phyloP scores from a whole-genome alignment of 1,140 invertebrate genomes.

The Yoshiicerus persimilis region DNA sequence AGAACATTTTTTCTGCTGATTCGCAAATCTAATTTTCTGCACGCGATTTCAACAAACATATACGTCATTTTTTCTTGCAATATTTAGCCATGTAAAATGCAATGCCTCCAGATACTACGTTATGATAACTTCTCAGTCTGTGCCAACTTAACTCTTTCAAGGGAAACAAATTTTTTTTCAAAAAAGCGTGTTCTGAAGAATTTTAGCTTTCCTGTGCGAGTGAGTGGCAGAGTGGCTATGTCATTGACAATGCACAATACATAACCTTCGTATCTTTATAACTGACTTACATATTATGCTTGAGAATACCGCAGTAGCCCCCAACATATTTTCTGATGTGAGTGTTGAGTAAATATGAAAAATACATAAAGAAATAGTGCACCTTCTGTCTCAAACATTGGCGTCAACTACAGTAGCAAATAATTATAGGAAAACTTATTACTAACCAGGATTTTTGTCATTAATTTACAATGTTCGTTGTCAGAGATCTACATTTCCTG shows the following conservation, averaged over 20 bases:
- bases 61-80: not conserved
- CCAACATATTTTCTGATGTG: too few relatives aligned
- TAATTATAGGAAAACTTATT: not conserved
- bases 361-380: too few relatives aligned
- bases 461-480: not conserved
- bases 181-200: not conserved
- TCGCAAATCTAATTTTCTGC: slow-evolving; percentile 46
- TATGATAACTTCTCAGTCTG: not conserved
- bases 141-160: not conserved
- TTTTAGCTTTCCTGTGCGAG: not conserved
- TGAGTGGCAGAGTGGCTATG: not conserved
- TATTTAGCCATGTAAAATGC: not conserved
- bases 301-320: too few relatives aligned
- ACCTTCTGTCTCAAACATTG: not conserved
- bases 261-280: not conserved
- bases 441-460: not conserved
- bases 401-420: not conserved
- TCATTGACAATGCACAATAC: not conserved
- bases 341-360: too few relatives aligned
- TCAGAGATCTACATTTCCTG: not conserved
- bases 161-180: not conserved
- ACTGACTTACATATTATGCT: too few relatives aligned
- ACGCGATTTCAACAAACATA: slow-evolving; percentile 38
- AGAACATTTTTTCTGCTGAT: slow-evolving; percentile 34
- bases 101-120: not conserved